Base-by-base conservation (phyloP, 1,140 invertebrate genomes). In the Apis florea region DNA sequence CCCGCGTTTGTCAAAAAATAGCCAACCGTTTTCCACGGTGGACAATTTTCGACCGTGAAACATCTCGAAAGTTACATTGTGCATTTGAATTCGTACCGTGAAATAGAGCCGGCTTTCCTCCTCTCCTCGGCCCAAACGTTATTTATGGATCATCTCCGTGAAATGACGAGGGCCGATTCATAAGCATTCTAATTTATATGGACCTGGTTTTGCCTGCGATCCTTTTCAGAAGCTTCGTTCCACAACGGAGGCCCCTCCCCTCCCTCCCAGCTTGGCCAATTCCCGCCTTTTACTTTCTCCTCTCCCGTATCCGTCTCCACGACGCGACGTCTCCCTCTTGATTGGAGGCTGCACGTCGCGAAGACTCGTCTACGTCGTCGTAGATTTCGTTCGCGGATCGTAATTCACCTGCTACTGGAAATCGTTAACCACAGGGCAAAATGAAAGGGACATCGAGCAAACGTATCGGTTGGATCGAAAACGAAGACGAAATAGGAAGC, bases 161-260 rank as follows among this genome's bases (percentile, higher is more conserved):
- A 82, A 40, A 74, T 61, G 76, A 69, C 64, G 73, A 85, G 79
- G 85, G 85, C 78, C 81, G 83, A 89, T 91, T 89, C 88, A 89
- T 90, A 91, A 90, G 85, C 87, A 73, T 83, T 0, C 86, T 89
- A 90, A 91, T 89, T 90, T 91, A 90, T 90, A 87, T 74, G 71
- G 74, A 26, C 85, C 82, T 3, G n/a, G 79, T 87, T 88, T 71
- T 17, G 59, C 78, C 64, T 66, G 79, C n/a, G 64, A 64, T 40
- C 67, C 54, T 84, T 72, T 77, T 82, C 31, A 19, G 47, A 40
- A 40, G 6, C 31, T 40, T 6, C 4, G 31, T 5, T 40, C 31
- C 4, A 40, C 31, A 5, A 40, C 5, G 31, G 31, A 40, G 2
- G 31, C 31, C 72, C 6, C 12, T 77, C 51, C 47, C 40, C 78